These are phyloP conservation scores for Chaenogobius annularis DNA, from an alignment of 2,113 vertebrate species.

Conservation along the genomic window DNA sequence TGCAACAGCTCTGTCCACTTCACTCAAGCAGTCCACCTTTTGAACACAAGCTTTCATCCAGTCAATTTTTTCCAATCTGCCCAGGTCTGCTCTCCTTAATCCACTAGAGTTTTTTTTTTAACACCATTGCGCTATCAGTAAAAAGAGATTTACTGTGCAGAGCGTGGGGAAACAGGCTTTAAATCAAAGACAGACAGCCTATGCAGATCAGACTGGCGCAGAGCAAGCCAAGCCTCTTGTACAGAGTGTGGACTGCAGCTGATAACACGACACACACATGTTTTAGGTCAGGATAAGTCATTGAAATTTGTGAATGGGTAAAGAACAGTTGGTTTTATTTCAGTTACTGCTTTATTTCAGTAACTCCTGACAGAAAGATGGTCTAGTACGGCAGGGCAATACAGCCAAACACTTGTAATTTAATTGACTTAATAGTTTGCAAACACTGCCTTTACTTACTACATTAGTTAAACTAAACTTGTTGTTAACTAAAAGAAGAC, in stretches of 20 bases:
- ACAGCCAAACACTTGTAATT: too few species aligned
- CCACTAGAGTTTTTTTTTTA: conserved; percentile 40
- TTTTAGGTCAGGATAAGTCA: conserved; percentile 17
- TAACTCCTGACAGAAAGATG: conserved; percentile 14
- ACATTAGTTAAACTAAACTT: too few species aligned
- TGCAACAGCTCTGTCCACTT: conserved; percentile 30
- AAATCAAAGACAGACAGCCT: conserved; percentile 29
- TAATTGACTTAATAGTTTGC: too few species aligned
- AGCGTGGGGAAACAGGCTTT: conserved; percentile 8
- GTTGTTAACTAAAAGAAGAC: too few species aligned
- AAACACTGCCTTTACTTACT: too few species aligned
- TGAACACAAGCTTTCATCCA: conserved; percentile 37
- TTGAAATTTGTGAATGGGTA: conserved; percentile 11
- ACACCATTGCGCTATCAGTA: conserved; percentile 22
- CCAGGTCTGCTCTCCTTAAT: conserved; percentile 34
- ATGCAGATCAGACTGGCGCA: conserved; percentile 25
- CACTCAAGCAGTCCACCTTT: conserved; percentile 38
- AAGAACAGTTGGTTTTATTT: conserved; percentile 16
- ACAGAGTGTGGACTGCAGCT: conserved; percentile 28
- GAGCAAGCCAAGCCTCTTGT: conserved; percentile 19
- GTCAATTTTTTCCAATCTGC: conserved; percentile 14
- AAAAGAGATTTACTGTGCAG: conserved; percentile 23
- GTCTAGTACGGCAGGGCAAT: too few species aligned
- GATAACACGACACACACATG: conserved; percentile 44
- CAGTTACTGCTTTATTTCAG: conserved; percentile 23